These are phyloP conservation scores for Toxostoma redivivum DNA, from an alignment of 2,113 vertebrate genomes.

Conservation along the genomic window DNA sequence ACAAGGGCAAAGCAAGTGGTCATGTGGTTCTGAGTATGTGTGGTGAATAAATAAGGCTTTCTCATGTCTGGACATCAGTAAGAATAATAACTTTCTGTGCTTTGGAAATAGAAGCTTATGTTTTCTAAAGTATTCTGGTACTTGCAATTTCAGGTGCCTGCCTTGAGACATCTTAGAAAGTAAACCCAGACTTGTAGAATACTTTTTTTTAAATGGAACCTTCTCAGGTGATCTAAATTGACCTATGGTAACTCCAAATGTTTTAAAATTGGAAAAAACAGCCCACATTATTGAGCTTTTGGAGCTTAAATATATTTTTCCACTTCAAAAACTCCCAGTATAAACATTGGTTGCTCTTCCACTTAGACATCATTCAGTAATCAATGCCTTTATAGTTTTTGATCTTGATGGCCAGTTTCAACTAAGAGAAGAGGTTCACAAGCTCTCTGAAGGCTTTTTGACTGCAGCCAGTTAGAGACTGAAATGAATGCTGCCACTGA, in stretches of 20 bases:
- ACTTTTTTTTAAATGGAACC: not conserved
- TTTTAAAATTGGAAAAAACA: not conserved
- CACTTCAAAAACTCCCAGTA: not conserved
- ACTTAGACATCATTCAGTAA: not conserved
- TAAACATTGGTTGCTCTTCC: not conserved
- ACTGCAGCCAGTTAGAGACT: not conserved
- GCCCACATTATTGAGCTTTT: not conserved
- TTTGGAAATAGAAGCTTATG: not conserved
- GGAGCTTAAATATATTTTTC: not conserved
- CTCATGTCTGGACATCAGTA: not conserved
- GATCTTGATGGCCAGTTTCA: not conserved
- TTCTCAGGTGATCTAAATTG: not conserved
- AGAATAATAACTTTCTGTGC: not conserved
- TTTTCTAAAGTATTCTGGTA: not conserved
- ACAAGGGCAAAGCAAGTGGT: not conserved
- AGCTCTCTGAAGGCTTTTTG: not conserved
- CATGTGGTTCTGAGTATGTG: not conserved
- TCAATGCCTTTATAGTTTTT: not conserved
- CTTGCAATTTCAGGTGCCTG: not conserved
- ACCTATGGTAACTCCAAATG: not conserved
- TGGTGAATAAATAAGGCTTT: not conserved
- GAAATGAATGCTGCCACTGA: not conserved
- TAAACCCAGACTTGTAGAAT: not conserved
- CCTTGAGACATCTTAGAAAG: not conserved
- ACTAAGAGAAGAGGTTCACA: not conserved